These are phyloP conservation scores for Tarsius wallacei DNA, from an alignment of 2,797 vertebrate species.

Conservation along the genomic window DNA sequence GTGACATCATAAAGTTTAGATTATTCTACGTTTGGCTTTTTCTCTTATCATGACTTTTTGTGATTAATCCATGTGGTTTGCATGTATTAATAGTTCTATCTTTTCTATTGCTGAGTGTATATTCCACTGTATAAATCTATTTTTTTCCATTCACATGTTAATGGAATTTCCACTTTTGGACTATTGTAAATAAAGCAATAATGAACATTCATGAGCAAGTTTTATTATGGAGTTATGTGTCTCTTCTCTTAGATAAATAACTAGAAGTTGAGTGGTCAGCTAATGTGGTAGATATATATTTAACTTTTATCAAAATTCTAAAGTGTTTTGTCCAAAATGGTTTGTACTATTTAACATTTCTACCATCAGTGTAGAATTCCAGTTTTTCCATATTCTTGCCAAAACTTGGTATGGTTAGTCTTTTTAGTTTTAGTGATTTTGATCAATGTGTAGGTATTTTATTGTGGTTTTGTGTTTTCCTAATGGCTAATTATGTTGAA, in stretches of 20 bases:
- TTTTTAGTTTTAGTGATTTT: not conserved
- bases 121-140: not conserved
- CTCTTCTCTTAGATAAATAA: not conserved
- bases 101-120: not conserved
- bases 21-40: not conserved
- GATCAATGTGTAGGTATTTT: not conserved
- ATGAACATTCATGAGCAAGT: not conserved
- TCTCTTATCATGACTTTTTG: not conserved
- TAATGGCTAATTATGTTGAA: not conserved
- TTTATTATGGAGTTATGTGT: not conserved
- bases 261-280: not conserved
- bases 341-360: not conserved
- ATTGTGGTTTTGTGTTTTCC: not conserved
- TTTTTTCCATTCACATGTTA: not conserved
- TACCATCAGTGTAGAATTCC: not conserved
- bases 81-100: not conserved
- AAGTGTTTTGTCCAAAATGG: not conserved
- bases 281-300: not conserved
- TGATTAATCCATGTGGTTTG: not conserved
- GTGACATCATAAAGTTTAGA: not conserved
- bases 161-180: not conserved
- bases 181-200: not conserved
- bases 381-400: not conserved
- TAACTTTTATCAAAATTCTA: not conserved
- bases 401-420: not conserved